These are phyloP conservation scores for Vombatus ursinus DNA, from an alignment of 2,113 vertebrate species.

Conservation along the genomic window DNA sequence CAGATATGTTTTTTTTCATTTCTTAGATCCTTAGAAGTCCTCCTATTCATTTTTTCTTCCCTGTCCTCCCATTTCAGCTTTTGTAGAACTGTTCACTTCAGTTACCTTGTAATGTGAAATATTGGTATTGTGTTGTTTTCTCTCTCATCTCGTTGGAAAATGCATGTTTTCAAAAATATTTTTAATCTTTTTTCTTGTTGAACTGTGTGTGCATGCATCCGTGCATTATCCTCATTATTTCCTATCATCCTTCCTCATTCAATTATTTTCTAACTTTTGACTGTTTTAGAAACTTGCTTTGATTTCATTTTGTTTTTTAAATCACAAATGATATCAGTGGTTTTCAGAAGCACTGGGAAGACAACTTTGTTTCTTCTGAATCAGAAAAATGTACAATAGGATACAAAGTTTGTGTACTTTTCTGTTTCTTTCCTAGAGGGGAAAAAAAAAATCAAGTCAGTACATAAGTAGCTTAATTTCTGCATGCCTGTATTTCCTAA, in stretches of 20 bases:
- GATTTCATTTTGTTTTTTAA: not conserved
- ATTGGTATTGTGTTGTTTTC: constrained; percentile 14
- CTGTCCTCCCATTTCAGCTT: not conserved
- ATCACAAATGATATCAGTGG: not conserved
- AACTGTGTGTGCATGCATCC: not conserved
- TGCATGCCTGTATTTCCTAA: not conserved
- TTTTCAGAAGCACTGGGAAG: constrained; percentile 12
- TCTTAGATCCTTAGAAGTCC: not conserved
- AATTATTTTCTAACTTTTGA: constrained; percentile 20
- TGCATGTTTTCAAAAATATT: constrained; percentile 18
- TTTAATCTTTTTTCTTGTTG: not conserved
- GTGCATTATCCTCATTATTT: constrained; percentile 32
- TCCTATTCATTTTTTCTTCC: not conserved
- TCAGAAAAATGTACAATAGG: not conserved
- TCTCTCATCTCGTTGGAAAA: constrained; percentile 4
- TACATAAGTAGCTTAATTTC: constrained; percentile 29
- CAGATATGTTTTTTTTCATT: not conserved
- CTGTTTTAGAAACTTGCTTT: constrained; percentile 36
- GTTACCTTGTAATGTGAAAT: constrained; percentile 1
- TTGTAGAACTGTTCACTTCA: not conserved
- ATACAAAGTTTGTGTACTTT: not conserved
- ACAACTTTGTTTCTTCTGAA: constrained; percentile 54
- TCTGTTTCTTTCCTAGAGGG: not conserved
- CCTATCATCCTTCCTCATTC: constrained; percentile 2
- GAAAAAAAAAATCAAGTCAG: not conserved